phyloP scores from a whole-genome alignment of 2,888 invertebrate genomes.

The Diadegma fenestrale region DNA sequence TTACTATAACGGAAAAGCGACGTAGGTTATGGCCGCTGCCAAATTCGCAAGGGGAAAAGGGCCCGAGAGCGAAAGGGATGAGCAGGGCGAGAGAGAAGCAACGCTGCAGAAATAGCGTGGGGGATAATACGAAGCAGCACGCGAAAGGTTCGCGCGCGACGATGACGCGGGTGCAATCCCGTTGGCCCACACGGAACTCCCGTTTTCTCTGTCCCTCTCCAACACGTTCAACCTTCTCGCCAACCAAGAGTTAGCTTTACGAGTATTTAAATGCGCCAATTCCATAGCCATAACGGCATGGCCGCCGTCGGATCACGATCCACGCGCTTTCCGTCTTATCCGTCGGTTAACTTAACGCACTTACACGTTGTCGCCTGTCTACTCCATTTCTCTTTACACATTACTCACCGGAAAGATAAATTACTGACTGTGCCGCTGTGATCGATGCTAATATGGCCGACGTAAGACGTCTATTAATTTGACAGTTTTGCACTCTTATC shows the following conservation, averaged over 20 bases:
- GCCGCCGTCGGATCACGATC: constrained; percentile 78
- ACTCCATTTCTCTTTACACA: constrained; percentile 23
- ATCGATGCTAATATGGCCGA: constrained; percentile 55
- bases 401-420: constrained; percentile 43
- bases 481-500: constrained; percentile 1
- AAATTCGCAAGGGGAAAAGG: constrained; percentile 51
- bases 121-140: constrained; percentile 46
- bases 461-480: constrained; percentile 23
- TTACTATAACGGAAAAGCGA: constrained; percentile 56
- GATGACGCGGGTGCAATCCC: constrained; percentile 68
- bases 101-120: constrained; percentile 34
- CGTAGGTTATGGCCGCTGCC: constrained; percentile 59
- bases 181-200: constrained; percentile 64
- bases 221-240: constrained; percentile 25
- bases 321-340: constrained; percentile 70
- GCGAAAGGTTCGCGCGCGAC: constrained; percentile 45
- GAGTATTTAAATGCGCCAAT: constrained; percentile 75
- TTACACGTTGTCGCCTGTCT: constrained; percentile 53
- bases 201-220: constrained; percentile 29
- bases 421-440: constrained; percentile 43
- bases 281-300: constrained; percentile 73
- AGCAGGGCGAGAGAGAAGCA: constrained; percentile 52
- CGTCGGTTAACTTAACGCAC: constrained; percentile 60
- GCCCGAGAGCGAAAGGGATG: constrained; percentile 44
- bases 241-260: constrained; percentile 71